Base-by-base conservation (phyloP, 2,888 invertebrate species). In the Nebria salina region DNA sequence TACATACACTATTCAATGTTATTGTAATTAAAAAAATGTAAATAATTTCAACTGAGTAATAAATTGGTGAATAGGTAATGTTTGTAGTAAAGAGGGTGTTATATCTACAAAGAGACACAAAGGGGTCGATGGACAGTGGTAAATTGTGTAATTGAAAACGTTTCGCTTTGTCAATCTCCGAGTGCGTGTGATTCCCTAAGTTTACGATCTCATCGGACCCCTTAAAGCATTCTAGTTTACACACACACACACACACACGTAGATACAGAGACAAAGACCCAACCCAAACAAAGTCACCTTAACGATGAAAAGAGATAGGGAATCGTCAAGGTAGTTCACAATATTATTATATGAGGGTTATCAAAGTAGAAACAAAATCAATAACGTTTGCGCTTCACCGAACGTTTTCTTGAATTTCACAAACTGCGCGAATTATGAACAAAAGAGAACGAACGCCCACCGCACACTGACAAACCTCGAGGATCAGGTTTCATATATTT, bases 141-240 rank as follows among this genome's bases (percentile, higher is more conserved):
- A 81, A 81, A 81, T 81, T 81, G 80, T 75, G 80, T 81, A 81
- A 81, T 81, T 81, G 80, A 81, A 81, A 81, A 70, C 79, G 54
- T 79, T 79, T 75, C 75, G 79, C 80, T 81, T 81, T 81, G 80
- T 80, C 78, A 75, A 74, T 75, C 43, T 74, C 66, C 20, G 70
- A 11, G 26, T 34, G 70, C 2, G 25, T 70, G 70, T 70, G 11
- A 34, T 25, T 20, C 70, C 11, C 11, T 70, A 34, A 70, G 70
- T 70, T 25, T 26, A 15, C 66, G 66, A 25, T 25, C 15, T 25
- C 8, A 15, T 11, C 54, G 54, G 54, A 8, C 54, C 54, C 54
- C 7, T 54, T 54, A 54, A 54, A 54, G 13, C 54, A 54, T 54
- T 77, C 15, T 8, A 13, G 2, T 13, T 68, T 9, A 68, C 68